phyloP scores from a whole-genome alignment of 2,797 vertebrate species.

The Halcyon chelicuti region DNA sequence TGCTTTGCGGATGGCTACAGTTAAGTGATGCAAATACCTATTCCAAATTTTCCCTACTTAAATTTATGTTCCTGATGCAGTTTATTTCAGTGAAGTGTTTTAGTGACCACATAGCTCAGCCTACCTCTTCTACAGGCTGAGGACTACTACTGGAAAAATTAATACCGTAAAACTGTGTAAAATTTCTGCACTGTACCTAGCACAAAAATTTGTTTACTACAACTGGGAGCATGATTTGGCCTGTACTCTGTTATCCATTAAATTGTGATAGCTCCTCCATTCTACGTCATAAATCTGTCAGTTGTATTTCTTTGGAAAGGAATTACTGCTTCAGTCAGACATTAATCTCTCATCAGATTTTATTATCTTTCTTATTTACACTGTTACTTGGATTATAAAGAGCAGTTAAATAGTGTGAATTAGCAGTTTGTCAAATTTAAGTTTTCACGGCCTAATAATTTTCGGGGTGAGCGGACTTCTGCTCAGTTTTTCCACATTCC shows the following conservation, averaged over 20 bases:
- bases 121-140: fast-evolving
- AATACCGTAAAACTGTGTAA: neutral
- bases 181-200: neutral
- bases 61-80: neutral
- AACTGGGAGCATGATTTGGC: neutral
- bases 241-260: neutral
- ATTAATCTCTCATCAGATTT: slow-evolving; percentile 52
- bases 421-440: slow-evolving; percentile 33
- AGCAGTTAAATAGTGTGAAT: neutral
- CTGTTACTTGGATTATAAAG: slow-evolving; percentile 34
- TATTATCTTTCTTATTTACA: slow-evolving; percentile 53
- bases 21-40: neutral
- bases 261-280: neutral
- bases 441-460: neutral
- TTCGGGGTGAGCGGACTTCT: neutral
- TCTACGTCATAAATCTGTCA: neutral
- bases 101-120: neutral
- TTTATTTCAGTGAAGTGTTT: neutral
- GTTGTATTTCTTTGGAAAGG: slow-evolving; percentile 19
- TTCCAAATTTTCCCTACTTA: neutral
- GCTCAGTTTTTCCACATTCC: neutral
- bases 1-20: neutral
- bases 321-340: slow-evolving; percentile 16
- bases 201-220: neutral
- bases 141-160: neutral